Evolutionary conservation across 2,888 invertebrate genomes (phyloP), one percentile per base, ranked within the genome.

Genomic region (Drosophila longiperda): DNA sequence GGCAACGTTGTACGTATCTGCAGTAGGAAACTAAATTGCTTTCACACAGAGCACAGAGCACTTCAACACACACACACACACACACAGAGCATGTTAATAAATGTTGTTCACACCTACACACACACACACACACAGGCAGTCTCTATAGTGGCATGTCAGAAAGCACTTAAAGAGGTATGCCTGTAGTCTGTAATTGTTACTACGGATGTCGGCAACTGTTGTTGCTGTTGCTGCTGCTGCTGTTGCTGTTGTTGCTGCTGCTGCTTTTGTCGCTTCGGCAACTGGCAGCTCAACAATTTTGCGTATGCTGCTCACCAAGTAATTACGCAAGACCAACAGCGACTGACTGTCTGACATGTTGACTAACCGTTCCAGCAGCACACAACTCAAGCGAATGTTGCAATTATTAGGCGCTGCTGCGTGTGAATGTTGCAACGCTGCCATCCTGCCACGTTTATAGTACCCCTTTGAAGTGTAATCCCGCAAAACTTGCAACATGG

Each of bases 11-110:
- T 71, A 69, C 65, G 74, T 66, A 52, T 66, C 61, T 58, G 65
- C 55, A 55, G 71, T 74, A 79, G 87, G 75, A 87, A 89, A 87
- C 87, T 89, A 86, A 86, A 86, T 89, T 89, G 89, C 84, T 89
- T 86, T 84, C 78, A 74, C 66, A 48, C 68, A 73, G 55, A 54
- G 26, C 68, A 73, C 49, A 54, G 26, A 49, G 26, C 55, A 54
- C 58, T 58, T 29, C 29, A 29, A 29, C 29, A 29, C 45, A n/a
- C 33, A 33, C 36, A 59, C n/a, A 38, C 12, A 55, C 20, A 17
- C 36, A 54, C 15, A 69, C 57, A 70, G 74, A 73, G 73, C 84
- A 89, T 86, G 87, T 84, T 89, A 89, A 87, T 86, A 89, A 89
- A 83, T 87, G 87, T 76, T 80, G 80, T 87, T 86, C 89, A 72